Evolutionary conservation across 2,888 invertebrate genomes (phyloP).

Genomic region (Calameuta idolon): DNA sequence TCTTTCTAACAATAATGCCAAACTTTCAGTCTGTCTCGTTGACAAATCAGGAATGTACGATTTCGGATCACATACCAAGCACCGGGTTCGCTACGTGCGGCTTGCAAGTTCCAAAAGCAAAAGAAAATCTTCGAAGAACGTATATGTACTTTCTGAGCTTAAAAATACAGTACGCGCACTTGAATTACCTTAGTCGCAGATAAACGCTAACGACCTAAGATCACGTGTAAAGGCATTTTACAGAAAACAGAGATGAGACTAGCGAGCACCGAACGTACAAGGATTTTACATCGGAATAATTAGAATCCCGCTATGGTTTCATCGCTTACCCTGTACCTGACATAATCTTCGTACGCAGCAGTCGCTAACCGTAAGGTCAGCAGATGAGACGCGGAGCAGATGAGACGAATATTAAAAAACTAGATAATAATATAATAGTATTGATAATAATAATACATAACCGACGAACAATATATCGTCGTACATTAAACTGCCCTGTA

Average conservation of each 20-base stretch:
- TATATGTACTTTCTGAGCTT: background rate
- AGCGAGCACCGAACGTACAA: background rate
- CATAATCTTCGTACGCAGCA: background rate
- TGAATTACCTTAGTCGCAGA: background rate
- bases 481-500: background rate
- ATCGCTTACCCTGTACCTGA: constrained; percentile 8
- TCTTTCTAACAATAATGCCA: background rate
- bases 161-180: background rate
- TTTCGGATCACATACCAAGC: background rate
- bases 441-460: constrained; percentile 1
- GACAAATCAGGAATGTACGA: background rate
- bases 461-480: background rate
- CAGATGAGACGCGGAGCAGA: background rate
- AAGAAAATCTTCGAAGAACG: background rate
- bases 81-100: background rate
- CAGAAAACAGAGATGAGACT: background rate
- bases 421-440: background rate
- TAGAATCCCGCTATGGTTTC: background rate
- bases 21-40: background rate
- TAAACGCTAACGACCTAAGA: background rate
- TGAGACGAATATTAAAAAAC: background rate
- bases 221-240: background rate
- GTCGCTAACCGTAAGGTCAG: background rate
- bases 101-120: background rate
- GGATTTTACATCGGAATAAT: background rate